Base-by-base conservation (phyloP, 2,113 vertebrate species). In the Chamaea fasciata region DNA sequence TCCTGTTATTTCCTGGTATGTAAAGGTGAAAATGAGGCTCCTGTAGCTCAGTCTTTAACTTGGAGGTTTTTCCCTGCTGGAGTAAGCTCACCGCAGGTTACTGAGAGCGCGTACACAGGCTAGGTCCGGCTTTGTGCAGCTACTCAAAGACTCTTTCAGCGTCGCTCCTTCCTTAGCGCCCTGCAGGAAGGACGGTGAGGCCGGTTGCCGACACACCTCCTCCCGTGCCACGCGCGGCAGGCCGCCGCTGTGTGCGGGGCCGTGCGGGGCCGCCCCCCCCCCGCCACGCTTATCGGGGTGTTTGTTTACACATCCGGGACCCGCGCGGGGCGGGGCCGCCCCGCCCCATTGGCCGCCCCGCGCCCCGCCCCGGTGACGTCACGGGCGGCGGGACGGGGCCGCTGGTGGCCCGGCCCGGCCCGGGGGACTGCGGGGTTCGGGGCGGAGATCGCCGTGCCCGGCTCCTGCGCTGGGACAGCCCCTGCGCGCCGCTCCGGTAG, bases 261-360 rank as follows among this genome's bases (percentile, higher is more conserved):
- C 26, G 33, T 4, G 39, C 52, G 8, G 62, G 31, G 13, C 52
- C 44, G 16, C 37, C 42, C 52, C 57, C 64, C 64, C 41, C 84
- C 85, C 70, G 41, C 70, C 82, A 76, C 71, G 67, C 71, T 87
- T 4, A 2, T 15, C 79, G 79, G 55, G 92, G 74, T 98, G 98
- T 98, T 98, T 98, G 98, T 98, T 98, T 98, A 98, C 98, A 98
- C 98, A 99, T 98, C 98, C 98, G 98, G 98, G 98, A 64, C 67
- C 94, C 24, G 81, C 4, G 52, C 39, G 90, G 78, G 88, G 78
- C 73, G 79, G 83, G 26, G 76, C 41, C 26, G 6, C 23, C 46
- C 30, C 19, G 7, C 14, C 31, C 50, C 56, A 42, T 87, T 87
- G 87, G 91, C 35, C 9, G 28, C 3, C 9, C 4, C 22, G 7